These are phyloP conservation scores for Alentia gelatinosa DNA, from an alignment of 2,888 invertebrate species.

Conservation along the genomic window DNA sequence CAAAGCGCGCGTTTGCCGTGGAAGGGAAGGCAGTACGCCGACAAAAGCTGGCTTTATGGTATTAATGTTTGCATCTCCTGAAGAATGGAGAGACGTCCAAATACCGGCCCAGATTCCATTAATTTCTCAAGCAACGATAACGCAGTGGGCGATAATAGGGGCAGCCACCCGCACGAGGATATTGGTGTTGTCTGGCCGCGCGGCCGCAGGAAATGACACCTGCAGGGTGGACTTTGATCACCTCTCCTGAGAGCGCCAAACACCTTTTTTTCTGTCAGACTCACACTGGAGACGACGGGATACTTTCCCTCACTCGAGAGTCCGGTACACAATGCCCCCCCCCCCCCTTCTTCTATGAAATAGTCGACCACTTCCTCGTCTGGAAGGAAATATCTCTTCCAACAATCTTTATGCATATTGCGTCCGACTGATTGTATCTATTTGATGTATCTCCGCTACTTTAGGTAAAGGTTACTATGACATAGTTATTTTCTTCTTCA, in stretches of 20 bases:
- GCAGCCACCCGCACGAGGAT: not conserved
- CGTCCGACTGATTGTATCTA: too few relatives aligned
- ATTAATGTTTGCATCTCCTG: slow-evolving; percentile 41
- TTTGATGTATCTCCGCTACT: too few relatives aligned
- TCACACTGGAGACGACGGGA: not conserved
- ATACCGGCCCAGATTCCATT: slow-evolving; percentile 37
- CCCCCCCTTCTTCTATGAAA: too few relatives aligned
- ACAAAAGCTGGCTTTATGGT: slow-evolving; percentile 32
- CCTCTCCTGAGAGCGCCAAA: not conserved
- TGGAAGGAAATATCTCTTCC: not conserved
- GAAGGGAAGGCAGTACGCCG: not conserved
- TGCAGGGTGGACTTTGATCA: not conserved
- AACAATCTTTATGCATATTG: too few relatives aligned
- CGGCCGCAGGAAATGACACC: not conserved
- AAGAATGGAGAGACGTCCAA: not conserved
- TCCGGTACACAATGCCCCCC: too few relatives aligned
- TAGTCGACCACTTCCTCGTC: not conserved
- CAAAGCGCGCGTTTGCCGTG: not conserved
- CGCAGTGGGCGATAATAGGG: not conserved
- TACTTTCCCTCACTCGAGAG: not conserved
- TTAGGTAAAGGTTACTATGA: too few relatives aligned
- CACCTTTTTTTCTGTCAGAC: not conserved
- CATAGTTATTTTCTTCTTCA: too few relatives aligned
- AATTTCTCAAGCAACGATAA: slow-evolving; percentile 31
- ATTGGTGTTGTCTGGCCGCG: not conserved